These are phyloP conservation scores for Mellilla xanthometata DNA, from an alignment of 2,888 invertebrate species.

Conservation along the genomic window DNA sequence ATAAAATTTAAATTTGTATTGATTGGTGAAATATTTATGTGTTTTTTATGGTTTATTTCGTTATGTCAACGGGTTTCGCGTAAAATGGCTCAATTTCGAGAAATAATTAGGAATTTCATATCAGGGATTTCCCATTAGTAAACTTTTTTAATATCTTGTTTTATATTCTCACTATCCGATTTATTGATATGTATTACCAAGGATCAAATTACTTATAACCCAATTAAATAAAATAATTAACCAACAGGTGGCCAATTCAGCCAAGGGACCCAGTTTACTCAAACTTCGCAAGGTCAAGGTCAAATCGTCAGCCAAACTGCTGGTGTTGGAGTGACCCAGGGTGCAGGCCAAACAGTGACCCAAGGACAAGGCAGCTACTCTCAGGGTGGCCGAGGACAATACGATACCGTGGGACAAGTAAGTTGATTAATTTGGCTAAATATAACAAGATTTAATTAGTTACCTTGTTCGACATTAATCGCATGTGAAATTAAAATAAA, in stretches of 20 bases:
- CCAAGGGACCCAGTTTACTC: constrained; percentile 34
- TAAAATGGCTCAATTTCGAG: constrained; percentile 18
- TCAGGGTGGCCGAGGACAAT: constrained; percentile 43
- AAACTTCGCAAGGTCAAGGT: constrained; percentile 32
- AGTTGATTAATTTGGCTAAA: constrained; percentile 16
- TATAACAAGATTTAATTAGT: no score
- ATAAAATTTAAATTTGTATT: constrained; percentile 27
- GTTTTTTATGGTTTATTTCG: constrained; percentile 11
- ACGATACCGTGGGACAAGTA: constrained; percentile 42
- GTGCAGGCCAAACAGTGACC: constrained; percentile 29
- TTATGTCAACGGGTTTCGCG: constrained; percentile 11
- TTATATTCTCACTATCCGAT: no score
- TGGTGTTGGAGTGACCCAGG: constrained; percentile 33
- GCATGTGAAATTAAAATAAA: no score
- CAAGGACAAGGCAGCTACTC: constrained; percentile 40
- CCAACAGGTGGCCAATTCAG: constrained; percentile 33
- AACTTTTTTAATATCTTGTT: no score
- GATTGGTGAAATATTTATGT: constrained; percentile 23
- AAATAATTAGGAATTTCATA: background rate
- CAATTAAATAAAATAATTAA: background rate
- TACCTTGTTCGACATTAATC: no score
- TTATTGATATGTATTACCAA: no score
- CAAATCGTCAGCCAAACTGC: constrained; percentile 20
- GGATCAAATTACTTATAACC: no score
- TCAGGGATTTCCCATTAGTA: no score